Conservation (phyloP, 2,113 vertebrate genomes). For the Aplodontia rufa region DNA sequence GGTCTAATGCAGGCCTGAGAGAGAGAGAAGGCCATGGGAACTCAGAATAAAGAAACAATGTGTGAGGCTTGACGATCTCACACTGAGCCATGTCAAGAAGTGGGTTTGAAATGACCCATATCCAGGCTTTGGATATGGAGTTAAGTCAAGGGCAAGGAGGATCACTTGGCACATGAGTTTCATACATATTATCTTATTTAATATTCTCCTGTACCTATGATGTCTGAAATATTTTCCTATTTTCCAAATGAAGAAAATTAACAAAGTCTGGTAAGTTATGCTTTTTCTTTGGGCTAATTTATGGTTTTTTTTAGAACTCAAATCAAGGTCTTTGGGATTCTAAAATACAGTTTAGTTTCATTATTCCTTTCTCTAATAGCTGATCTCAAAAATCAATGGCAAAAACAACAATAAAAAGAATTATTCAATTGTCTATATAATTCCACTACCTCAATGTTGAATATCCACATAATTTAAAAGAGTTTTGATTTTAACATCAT, state of each 20-base stretch:
- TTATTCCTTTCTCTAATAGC: background rate
- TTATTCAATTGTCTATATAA: background rate
- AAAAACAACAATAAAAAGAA: background rate
- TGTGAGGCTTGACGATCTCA: background rate
- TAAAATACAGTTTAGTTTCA: background rate
- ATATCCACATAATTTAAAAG: background rate
- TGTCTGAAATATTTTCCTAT: background rate
- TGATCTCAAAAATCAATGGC: background rate
- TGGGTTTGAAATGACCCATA: background rate
- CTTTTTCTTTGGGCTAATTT: background rate
- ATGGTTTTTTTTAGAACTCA: background rate
- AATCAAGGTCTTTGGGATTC: background rate
- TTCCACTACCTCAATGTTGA: background rate
- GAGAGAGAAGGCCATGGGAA: background rate
- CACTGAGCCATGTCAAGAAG: no score
- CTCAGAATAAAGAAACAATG: background rate
- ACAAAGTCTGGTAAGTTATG: background rate
- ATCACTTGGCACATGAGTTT: background rate
- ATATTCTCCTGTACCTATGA: background rate
- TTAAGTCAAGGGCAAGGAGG: background rate
- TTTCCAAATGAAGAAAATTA: slow-evolving; percentile 27
- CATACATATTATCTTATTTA: background rate
- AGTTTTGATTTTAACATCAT: background rate
- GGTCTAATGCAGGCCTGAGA: background rate
- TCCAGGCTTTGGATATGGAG: background rate